These are phyloP conservation scores for Bubalus kerabau DNA, from an alignment of 2,113 vertebrate species.

Conservation along the genomic window DNA sequence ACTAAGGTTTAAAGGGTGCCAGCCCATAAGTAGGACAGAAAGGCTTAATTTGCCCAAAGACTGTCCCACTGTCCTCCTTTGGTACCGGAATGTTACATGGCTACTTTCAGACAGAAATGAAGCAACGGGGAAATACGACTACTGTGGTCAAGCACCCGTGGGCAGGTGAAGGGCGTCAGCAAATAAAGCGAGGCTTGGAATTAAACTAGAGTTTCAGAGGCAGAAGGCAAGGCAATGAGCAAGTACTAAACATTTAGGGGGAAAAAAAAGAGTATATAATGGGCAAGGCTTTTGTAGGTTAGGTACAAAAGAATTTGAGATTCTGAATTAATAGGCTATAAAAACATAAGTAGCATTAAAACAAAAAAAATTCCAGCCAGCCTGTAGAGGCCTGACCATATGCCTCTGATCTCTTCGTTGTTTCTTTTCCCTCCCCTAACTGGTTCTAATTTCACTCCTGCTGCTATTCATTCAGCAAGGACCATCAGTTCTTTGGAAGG, in stretches of 20 bases:
- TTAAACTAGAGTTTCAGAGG: neutral
- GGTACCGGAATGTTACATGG: neutral
- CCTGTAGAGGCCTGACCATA: neutral
- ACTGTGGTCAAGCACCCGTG: neutral
- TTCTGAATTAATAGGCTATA: neutral
- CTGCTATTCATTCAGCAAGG: neutral
- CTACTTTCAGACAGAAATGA: neutral
- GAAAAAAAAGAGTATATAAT: neutral
- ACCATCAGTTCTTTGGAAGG: neutral
- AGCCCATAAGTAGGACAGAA: neutral
- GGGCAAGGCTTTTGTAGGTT: neutral
- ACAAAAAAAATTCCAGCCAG: neutral
- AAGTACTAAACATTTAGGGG: neutral
- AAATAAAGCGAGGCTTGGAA: neutral
- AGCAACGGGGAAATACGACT: neutral
- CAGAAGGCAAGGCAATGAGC: neutral
- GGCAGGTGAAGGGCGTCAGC: neutral
- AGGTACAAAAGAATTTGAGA: neutral
- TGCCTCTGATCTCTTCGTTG: neutral
- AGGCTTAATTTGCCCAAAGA: slow-evolving; percentile 4
- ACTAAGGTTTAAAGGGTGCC: neutral
- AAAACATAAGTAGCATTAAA: neutral
- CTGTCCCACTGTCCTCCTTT: neutral
- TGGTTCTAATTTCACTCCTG: neutral
- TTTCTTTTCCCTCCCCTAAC: neutral